phyloP scores from a whole-genome alignment of 1,140 invertebrate species.

The Eurosta solidaginis region DNA sequence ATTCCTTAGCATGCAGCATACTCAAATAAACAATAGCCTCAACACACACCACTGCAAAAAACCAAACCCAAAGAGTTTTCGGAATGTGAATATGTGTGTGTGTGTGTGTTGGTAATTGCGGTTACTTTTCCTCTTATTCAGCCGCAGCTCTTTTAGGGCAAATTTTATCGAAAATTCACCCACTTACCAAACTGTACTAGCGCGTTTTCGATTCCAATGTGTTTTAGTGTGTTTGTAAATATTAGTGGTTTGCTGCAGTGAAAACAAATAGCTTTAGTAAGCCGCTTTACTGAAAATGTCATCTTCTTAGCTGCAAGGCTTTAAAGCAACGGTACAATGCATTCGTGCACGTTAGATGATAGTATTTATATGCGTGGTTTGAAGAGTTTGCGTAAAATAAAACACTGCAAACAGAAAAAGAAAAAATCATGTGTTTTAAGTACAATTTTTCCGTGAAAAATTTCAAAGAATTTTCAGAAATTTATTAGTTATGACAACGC shows the following conservation, averaged over 20 bases:
- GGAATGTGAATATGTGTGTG: not conserved
- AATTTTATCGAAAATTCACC: not conserved
- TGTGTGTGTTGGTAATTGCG: too few species aligned
- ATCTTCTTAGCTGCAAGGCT: not conserved
- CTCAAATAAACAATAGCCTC: not conserved
- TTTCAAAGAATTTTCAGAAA: too few species aligned
- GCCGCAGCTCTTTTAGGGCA: not conserved
- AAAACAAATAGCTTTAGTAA: conserved; percentile 2
- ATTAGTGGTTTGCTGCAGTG: not conserved
- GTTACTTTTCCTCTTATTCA: not conserved
- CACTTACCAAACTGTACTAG: not conserved
- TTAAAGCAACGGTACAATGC: not conserved
- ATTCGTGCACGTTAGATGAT: not conserved
- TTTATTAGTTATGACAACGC: too few species aligned
- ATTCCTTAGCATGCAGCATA: not conserved
- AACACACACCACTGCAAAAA: too few species aligned
- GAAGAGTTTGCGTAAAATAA: too few species aligned
- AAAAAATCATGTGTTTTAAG: too few species aligned
- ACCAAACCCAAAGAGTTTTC: not conserved
- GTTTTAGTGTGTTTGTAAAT: not conserved
- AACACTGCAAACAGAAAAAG: too few species aligned
- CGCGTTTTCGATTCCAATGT: not conserved
- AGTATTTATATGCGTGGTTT: not conserved
- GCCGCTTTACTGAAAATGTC: not conserved
- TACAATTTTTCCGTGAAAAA: too few species aligned